Base-by-base conservation (phyloP, 2,888 invertebrate species). In the Homarus gammarus region DNA sequence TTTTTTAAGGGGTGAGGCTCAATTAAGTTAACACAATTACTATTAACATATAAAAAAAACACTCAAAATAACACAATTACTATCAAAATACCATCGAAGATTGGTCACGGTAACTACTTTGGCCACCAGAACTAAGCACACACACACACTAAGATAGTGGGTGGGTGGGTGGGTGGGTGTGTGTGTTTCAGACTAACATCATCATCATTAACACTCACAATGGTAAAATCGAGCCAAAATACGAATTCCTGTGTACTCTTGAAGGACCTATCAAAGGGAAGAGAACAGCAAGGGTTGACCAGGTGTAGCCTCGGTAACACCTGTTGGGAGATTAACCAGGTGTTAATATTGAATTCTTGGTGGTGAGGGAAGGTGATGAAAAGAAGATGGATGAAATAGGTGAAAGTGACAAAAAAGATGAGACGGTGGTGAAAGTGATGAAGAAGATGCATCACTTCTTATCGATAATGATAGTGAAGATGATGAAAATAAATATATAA, bases 191-290 rank as follows among this genome's bases (percentile, higher is more conserved):
- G n/a, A n/a, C n/a, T n/a, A 3, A 44, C 27, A 78, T 49, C 6
- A 73, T 27, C 73, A n/a, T n/a, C n/a, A 12, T 40, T 6, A 27
- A 33, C 1, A 87, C 88, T 88, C 72, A 88, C 88, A 27, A 83
- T 51, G 77, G 49, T 38, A 56, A 88, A 88, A 68, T 88, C 88
- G 22, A 88, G 10, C 83, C 77, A 83, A 56, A 27, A 78, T 6
- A 70, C 36, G 70, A 88, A 88, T 36, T 88, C 88, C 77, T 88
- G 88, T 10, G 75, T 88, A n/a, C 88, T 88, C 83, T 88, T 88
- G 51, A 88, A 88, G 77, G 83, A 75, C 51, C 88, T 49, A 68
- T 84, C 49, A 70, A 83, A 88, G 38, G 88, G 83, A 27, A 88
- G 77, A 10, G 88, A 75, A n/a, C 88, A 88, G 38, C 88, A 88